A percentile compares a stretch with the other conserved stretches of the same genome.
These are phyloP conservation scores for Diogma glabrata DNA, from an alignment of 2,888 invertebrate genomes.

Conservation along the genomic window DNA sequence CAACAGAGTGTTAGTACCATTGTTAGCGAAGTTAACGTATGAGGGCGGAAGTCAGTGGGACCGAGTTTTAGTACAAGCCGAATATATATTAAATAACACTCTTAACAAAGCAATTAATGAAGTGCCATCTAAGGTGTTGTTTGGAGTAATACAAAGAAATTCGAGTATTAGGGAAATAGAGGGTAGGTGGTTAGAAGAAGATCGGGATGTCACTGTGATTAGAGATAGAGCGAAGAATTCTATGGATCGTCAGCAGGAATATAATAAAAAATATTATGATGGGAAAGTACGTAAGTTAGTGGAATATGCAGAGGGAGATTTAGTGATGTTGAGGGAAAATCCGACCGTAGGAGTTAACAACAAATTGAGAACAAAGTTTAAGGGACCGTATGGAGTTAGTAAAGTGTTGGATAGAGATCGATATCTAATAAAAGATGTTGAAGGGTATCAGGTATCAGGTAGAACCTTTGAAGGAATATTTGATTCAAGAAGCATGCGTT, in stretches of 20 bases:
- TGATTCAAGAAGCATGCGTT: not conserved
- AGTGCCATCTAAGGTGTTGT: not conserved
- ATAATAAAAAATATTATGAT: not conserved
- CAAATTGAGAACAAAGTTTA: not conserved
- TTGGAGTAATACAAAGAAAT: not conserved
- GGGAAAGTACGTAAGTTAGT: not conserved
- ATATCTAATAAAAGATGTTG: not conserved
- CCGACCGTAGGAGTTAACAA: too few species aligned
- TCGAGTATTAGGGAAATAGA: not conserved
- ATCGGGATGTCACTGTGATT: not conserved
- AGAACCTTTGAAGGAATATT: not conserved
- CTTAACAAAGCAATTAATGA: not conserved
- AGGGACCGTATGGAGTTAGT: not conserved
- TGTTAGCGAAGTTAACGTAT: conserved; percentile 11
- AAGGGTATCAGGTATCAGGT: not conserved
- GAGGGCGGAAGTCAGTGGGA: conserved; percentile 12
- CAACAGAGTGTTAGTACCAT: conserved; percentile 8
- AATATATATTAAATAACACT: conserved; percentile 24
- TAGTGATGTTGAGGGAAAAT: not conserved
- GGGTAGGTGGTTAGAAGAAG: not conserved
- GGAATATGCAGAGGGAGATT: not conserved
- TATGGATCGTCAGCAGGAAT: not conserved
- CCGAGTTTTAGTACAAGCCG: conserved; percentile 17
- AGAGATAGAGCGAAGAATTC: not conserved
- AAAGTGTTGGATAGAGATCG: not conserved